These are phyloP conservation scores for Ptiloglossa arizonensis DNA, from an alignment of 1,140 invertebrate genomes.

Conservation along the genomic window DNA sequence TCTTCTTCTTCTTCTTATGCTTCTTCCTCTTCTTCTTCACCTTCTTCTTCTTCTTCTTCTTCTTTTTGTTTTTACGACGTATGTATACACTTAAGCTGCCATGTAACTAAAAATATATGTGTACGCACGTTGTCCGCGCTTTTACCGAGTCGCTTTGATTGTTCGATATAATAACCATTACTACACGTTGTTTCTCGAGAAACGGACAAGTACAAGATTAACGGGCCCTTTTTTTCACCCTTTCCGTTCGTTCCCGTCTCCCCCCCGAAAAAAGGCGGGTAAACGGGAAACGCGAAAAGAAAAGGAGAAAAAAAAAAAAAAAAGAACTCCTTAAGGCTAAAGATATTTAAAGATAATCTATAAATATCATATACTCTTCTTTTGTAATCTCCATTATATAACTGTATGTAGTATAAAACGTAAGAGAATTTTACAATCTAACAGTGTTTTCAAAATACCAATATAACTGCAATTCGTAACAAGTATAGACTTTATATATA, in stretches of 20 bases:
- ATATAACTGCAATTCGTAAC: slow-evolving; percentile 77
- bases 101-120: slow-evolving; percentile 59
- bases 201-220: slow-evolving; percentile 51
- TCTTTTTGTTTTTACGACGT: slow-evolving; percentile 1
- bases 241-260: neutral
- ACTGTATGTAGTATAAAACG: slow-evolving; percentile 70
- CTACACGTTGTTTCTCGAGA: slow-evolving; percentile 31
- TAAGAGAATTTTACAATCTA: slow-evolving; percentile 74
- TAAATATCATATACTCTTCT: slow-evolving; percentile 65
- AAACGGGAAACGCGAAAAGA: slow-evolving; percentile 34
- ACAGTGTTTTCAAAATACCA: slow-evolving; percentile 68
- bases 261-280: neutral
- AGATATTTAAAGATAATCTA: slow-evolving; percentile 66
- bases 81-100: slow-evolving; percentile 66
- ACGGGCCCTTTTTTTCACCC: slow-evolving; percentile 33
- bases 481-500: slow-evolving; percentile 79
- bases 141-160: slow-evolving; percentile 48
- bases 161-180: slow-evolving; percentile 49
- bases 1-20: neutral
- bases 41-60: neutral
- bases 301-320: no score
- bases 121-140: slow-evolving; percentile 31
- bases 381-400: slow-evolving; percentile 67
- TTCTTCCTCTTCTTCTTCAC: neutral
- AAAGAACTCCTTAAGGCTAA: slow-evolving; percentile 66